Base-by-base conservation (phyloP, 2,797 vertebrate species). In the Apodemus agrarius region DNA sequence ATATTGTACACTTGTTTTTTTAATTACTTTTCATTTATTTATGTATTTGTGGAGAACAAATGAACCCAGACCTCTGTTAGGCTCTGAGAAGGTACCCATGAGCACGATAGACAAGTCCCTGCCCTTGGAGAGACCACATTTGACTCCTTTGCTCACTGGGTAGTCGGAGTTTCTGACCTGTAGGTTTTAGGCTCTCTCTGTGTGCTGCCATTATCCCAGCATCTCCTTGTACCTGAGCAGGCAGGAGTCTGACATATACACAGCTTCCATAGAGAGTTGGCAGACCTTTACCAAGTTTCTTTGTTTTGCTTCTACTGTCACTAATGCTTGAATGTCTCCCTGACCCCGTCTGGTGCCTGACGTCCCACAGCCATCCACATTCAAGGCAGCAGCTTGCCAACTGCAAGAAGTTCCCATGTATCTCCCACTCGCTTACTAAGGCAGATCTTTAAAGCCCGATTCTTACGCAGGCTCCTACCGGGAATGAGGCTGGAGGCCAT, bases 401-500 rank as follows among this genome's bases (percentile, higher is more conserved):
- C 19, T 59, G 29, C 31, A 24, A 34, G 63, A 81, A 46, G 3
- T 69, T 52, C 37, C n/a, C 75, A 78, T 24, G 75, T 3, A 34
- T 85, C 61, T 83, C 75, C 40, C 5, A 7, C 0, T 1, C 69
- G 21, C 49, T 91, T 46, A 72, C 10, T 59, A 59, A 89, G 57
- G 37, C 61, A 83, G 63, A 40, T 16, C 54, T 67, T 24, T 14
- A 83, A 89, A 74, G 72, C 54, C 67, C 40, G 24, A 19, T 80
- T 80, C 86, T 87, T 80, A 19, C 24, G 34, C 46, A 65, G 2
- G 63, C 74, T 67, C 37, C 14, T 57, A 31, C 86, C 79, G 88
- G 37, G 31, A 91, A 93, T 94, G 40, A 91, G 94, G 54, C 49
- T 85, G 10, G 83, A 84, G 67, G 88, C 17, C 61, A 54, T 81